Evolutionary conservation across 2,113 vertebrate genomes (phyloP), one percentile per base, ranked within the genome.

Genomic region (Corythoichthys intestinalis): DNA sequence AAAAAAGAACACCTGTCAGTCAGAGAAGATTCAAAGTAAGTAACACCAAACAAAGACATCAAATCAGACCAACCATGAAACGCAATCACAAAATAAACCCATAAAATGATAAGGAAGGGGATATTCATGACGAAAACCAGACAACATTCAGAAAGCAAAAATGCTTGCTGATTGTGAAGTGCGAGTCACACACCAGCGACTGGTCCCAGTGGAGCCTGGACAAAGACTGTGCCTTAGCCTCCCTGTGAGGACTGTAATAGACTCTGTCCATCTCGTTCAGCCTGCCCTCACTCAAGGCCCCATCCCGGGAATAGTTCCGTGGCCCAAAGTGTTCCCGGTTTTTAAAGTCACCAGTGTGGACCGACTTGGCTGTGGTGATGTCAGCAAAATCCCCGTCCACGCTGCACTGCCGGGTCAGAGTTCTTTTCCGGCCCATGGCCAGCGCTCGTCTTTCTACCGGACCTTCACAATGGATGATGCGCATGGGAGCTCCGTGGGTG

Each of bases 341-440:
- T 73, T 88, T 87, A 88, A 91, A 73, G 70, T 91, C 87, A 14
- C 83, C 88, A 6, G 81, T 65, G 78, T 90, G 90, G 50, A 89
- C 74, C 38, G 76, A 83, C 74, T 85, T 90, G 69, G 57, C 49
- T 3, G 76, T 37, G 11, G 80, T 67, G 50, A 82, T 63, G 52
- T 95, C 93, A 66, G 90, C 90, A 86, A 91, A 94, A 77, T 98
- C 96, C 80, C 96, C 96, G 86, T 97, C 94, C 41, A 98, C 57
- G 83, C 95, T 96, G 92, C 83, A 93, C 88, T 98, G 97, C 14
- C 96, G 89, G 10, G 93, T 96, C 73, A 99, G 89, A 0, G 94
- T 94, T 80, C 90, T 93, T 83, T 94, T 94, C 69, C 95, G 94
- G 68, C 92, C 94, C 74, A 94, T 90, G 17, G 92, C 87, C 4